Evolutionary conservation across 2,797 vertebrate genomes (phyloP), one percentile per base, ranked within the genome.

Genomic region (Danio albolineatus): DNA sequence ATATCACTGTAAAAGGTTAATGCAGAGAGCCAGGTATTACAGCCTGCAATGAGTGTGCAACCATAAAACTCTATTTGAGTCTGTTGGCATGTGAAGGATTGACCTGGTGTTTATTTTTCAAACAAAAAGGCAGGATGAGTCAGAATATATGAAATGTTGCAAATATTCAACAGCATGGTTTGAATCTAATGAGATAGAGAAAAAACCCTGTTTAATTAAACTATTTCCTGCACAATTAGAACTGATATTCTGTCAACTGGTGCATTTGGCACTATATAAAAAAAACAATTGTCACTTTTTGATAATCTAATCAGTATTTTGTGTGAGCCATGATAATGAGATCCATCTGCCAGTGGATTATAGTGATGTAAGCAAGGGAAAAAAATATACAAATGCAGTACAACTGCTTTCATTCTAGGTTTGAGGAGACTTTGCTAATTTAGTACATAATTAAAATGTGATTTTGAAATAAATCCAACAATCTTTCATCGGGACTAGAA

Each of bases 1-100:
- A 93, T 93, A 94, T 90, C 92, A 92, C 87, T 82, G 90, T 87
- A 94, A 95, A 86, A 94, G 92, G 93, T 94, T 93, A 94, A 94
- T 89, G 89, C 83, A 85, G 56, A 87, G 87, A 93, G 88, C 81
- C 87, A 89, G 89, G 86, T 89, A 89, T 83, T 87, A 67, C 83
- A 89, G 86, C 75, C 87, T 74, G 70, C 36, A 59, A 86, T 88
- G 88, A 88, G 87, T 85, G 83, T 64, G 85, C 84, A 84, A 88
- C 88, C 84, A 82, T 89, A 88, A 90, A 89, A 90, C 81, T 82
- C 49, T 38, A 85, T 71, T 79, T 57, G 9, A 76, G 39, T 17
- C 49, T 56, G 39, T 66, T 53, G 39, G 19, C 2, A 4, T 39
- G 21, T 7, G 21, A 67, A 69, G 57, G 59, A 78, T 44, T 14